Base-by-base conservation (phyloP, 2,113 vertebrate genomes). In the Chloropsis cyanopogon region DNA sequence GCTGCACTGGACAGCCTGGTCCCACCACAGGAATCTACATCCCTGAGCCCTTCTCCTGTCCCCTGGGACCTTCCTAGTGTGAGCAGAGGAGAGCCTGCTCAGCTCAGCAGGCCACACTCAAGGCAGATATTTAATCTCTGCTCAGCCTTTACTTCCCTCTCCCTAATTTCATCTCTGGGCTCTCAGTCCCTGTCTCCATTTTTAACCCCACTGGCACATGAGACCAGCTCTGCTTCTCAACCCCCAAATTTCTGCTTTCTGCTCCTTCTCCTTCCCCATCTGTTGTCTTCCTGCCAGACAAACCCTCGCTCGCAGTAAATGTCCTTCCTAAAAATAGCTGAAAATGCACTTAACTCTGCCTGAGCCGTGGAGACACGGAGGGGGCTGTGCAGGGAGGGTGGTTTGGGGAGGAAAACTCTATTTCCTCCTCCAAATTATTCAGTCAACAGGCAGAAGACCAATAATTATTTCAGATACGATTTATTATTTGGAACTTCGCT, bases 251-350 rank as follows among this genome's bases (percentile, higher is more conserved):
- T 49, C 37, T 66, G 15, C 29, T 50, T 44, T 23, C 28, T 41
- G 19, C 87, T 82, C 53, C 11, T 70, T 50, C 88, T 82, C 84
- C 83, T 69, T 60, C 65, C 12, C 10, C 8, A 7, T 53, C 63
- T 31, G 56, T 21, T 46, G 65, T 19, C 23, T 1, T 50, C 33
- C 72, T 82, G 86, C 63, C 31, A 56, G 35, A 86, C 21, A 2
- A 75, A 50, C 26, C 11, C 56, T 66, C 71, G 31, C 72, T 35
- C 31, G 25, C 85, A 46, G 9, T 19, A 42, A 46, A 28, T 50
- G 47, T 77, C 82, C 90, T 52, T 47, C 49, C 82, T 70, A 93
- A 85, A 87, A 93, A 94, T 35, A 94, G 93, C 87, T 68, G 82
- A 11, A 53, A 83, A 77, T 4, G 79, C 91, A 65, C 50, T 90